Conservation (phyloP, 2,888 invertebrate genomes). For the Deilephila elpenor region DNA sequence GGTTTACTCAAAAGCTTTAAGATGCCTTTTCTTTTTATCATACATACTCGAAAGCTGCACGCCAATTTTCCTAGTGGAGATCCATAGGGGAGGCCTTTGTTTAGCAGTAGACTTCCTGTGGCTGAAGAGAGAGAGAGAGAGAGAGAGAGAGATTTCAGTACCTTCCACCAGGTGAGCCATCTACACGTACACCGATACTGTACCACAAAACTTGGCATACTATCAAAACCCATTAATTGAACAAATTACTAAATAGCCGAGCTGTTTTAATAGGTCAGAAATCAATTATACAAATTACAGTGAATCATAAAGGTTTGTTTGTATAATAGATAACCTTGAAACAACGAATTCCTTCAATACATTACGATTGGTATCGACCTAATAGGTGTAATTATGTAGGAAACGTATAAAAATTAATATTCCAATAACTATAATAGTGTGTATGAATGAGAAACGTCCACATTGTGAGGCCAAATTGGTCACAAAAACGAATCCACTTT, state of each 20-base stretch:
- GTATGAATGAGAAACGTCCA: constrained; percentile 13
- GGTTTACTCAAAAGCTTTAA: no score
- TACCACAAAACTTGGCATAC: neutral
- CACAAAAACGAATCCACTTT: constrained; percentile 61
- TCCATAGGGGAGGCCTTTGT: no score
- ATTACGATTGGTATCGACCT: constrained; percentile 36
- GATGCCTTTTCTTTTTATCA: no score
- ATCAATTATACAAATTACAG: neutral
- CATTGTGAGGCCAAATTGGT: constrained; percentile 47
- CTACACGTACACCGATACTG: no score
- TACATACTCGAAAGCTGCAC: no score
- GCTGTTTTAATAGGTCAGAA: neutral
- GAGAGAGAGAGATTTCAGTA: no score
- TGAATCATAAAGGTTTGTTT: neutral
- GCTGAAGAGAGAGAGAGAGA: no score
- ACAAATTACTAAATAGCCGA: neutral
- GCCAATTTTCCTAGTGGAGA: no score
- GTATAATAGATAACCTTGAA: constrained; percentile 12
- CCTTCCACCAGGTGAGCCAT: no score
- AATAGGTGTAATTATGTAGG: constrained; percentile 30
- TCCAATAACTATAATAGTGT: constrained; percentile 29
- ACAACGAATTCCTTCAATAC: constrained; percentile 24
- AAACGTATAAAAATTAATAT: constrained; percentile 30
- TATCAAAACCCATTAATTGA: constrained; percentile 25
- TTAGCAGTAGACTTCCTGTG: no score